Conservation (phyloP, 2,888 invertebrate species). For the Cataglyphis rosenhaueri region DNA sequence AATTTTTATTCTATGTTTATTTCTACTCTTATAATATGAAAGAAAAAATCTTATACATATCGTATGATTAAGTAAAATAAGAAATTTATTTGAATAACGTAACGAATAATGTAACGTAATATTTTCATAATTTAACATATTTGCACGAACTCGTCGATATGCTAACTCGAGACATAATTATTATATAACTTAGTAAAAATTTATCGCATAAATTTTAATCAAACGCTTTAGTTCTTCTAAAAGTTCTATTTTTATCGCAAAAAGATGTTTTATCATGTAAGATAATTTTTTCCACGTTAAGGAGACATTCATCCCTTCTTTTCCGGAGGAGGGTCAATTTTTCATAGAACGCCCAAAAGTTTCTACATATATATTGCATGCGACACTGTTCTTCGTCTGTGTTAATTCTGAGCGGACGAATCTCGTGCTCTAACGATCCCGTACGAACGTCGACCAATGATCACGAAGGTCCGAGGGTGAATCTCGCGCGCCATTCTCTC, state of each 20-base stretch:
- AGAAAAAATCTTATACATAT: background rate
- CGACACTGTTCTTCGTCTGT: background rate
- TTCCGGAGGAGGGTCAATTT: conserved; percentile 34
- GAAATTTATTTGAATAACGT: background rate
- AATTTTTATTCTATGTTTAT: background rate
- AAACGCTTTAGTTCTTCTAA: background rate
- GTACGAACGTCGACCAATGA: conserved; percentile 74
- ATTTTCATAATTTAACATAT: no score
- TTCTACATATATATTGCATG: conserved; percentile 7
- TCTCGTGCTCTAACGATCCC: conserved; percentile 64
- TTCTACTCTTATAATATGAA: background rate
- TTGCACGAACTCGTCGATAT: background rate
- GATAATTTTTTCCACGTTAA: background rate
- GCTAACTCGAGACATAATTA: background rate
- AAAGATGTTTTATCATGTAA: background rate
- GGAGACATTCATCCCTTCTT: background rate
- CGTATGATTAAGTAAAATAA: background rate
- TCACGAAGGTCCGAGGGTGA: conserved; percentile 63
- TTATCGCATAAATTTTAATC: background rate
- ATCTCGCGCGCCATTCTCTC: conserved; percentile 78
- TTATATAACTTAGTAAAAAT: background rate
- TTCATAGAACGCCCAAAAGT: conserved; percentile 60
- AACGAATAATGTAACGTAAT: no score
- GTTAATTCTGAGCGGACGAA: conserved; percentile 61
- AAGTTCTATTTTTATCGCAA: background rate